Evolutionary conservation across 1,140 invertebrate genomes (phyloP), one percentile per base, ranked within the genome.

Genomic region (Zaprionus camerounensis): DNA sequence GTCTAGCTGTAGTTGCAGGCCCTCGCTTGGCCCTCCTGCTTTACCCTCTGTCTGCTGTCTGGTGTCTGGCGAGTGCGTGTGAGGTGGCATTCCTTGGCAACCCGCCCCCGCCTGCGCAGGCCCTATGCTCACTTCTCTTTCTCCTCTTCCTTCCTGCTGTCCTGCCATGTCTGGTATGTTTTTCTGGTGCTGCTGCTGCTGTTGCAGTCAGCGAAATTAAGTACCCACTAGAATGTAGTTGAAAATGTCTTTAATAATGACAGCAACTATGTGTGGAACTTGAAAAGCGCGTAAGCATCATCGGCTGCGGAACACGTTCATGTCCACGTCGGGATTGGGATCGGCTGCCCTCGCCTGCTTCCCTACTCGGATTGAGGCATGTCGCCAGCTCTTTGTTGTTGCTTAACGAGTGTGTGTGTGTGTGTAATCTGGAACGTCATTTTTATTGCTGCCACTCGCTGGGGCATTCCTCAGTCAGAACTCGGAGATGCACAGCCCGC

Each of bases 221-320:
- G 85, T 90, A 90, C 85, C 86, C 77, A 90, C 86, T 91, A 91
- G 82, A 91, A 91, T 91, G 86, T 91, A 91, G 84, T 91, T 85
- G 88, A 91, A 88, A 91, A 91, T 91, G 88, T 91, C 84, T 91
- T 91, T 91, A 91, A 91, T 91, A 91, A 91, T 91, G 88, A 91
- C 88, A 91, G 88, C 84, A 91, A 73, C 84, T 91, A 91, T 91
- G 90, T 85, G 90, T 81, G 90, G 84, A 91, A 91, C 84, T 91
- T 91, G 83, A 91, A 91, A 86, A 91, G 86, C 86, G 86, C 86
- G 86, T 91, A 91, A 91, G 86, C 86, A 91, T 86, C 87, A 80
- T 78, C 86, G 71, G 78, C 80, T 71, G 56, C 76, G 65, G 75
- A 78, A 82, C 81, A 85, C 78, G 74, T 81, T 82, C 80, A 80